Evolutionary conservation across 2,888 invertebrate genomes (phyloP).

Genomic region (Orthonychiurus folsomi): DNA sequence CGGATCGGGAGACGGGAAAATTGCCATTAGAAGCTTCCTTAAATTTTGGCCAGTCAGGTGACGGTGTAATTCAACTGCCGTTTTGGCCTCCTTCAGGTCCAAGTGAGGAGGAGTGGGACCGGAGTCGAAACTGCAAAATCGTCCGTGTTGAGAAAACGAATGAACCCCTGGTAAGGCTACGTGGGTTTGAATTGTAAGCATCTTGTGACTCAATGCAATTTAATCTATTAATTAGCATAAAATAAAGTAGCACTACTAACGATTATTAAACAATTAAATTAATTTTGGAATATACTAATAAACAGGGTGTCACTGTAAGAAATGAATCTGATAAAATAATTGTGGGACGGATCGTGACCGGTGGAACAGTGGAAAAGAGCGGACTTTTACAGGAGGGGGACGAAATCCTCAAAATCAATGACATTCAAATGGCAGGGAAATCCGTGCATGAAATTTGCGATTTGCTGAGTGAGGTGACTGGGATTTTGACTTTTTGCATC

Average conservation of each 20-base stretch:
- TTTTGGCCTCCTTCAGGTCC: too few species aligned
- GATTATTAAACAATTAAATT: not conserved
- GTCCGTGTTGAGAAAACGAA: not conserved
- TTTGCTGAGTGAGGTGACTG: conserved; percentile 48
- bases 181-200: not conserved
- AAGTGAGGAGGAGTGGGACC: too few species aligned
- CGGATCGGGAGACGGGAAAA: not conserved
- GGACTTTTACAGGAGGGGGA: not conserved
- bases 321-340: not conserved
- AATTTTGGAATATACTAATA: not conserved
- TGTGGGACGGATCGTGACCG: not conserved
- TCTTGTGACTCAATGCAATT: too few species aligned
- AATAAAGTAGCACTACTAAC: too few species aligned
- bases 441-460: not conserved
- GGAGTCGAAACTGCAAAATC: not conserved
- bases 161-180: not conserved
- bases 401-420: not conserved
- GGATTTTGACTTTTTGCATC: conserved; percentile 66
- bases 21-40: not conserved
- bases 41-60: too few species aligned
- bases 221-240: too few species aligned
- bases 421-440: not conserved
- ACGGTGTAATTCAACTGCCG: too few species aligned
- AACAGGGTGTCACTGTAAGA: not conserved
- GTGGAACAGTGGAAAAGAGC: not conserved